These are phyloP conservation scores for Desmodus rotundus DNA, from an alignment of 2,113 vertebrate genomes.

Conservation along the genomic window DNA sequence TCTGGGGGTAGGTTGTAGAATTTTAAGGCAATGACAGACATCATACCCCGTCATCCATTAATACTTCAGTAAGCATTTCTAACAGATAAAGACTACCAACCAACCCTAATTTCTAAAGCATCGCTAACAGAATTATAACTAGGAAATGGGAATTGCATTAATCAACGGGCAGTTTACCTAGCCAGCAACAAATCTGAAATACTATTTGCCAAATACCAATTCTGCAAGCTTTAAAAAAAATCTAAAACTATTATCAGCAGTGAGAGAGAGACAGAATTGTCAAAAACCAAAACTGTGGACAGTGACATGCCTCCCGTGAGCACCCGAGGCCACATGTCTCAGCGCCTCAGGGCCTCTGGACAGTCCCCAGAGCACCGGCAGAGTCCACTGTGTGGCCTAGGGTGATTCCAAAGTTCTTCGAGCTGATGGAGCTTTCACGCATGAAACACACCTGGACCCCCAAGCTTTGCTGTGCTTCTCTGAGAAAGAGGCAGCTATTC, in stretches of 20 bases:
- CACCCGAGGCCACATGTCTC: neutral
- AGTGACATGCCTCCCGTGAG: neutral
- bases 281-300: neutral
- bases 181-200: neutral
- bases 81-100: neutral
- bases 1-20: neutral
- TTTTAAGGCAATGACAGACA: neutral
- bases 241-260: neutral
- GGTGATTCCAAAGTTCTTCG: neutral
- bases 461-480: neutral
- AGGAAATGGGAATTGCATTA: neutral
- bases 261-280: neutral
- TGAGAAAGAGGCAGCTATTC: neutral
- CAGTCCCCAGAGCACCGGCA: neutral
- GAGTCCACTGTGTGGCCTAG: neutral
- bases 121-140: neutral
- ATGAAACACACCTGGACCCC: neutral
- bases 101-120: neutral
- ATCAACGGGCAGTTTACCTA: neutral
- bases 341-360: neutral
- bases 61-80: conserved; percentile 4
- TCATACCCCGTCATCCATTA: neutral
- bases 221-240: neutral
- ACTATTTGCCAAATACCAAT: neutral
- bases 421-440: neutral